Base-by-base conservation (phyloP, 64 coral and sea anemone species). In the Montipora foliosa region DNA sequence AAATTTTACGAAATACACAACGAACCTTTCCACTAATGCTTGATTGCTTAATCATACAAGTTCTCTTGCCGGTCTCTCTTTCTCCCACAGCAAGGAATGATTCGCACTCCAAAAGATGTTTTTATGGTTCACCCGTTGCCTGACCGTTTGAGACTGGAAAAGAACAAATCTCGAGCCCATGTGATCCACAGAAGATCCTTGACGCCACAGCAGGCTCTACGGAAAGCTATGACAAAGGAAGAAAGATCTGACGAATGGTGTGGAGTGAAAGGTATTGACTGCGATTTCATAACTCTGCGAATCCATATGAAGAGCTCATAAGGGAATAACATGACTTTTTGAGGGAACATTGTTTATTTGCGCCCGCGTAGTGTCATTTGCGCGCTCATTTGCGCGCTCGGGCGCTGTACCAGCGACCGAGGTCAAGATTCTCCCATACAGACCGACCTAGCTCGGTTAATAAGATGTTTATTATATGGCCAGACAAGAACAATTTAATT, bases 231-330 rank as follows among this genome's bases (percentile, higher is more conserved):
- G 14, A 67, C 58, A 52, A 49, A 59, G 4, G 76, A 91, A 25
- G 74, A 73, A 57, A 91, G 89, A 91, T 53, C 78, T 47, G 89
- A 81, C 2, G 51, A 66, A 49, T 91, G 89, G 89, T 91, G 89
- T 74, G 89, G 89, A 83, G 89, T 91, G 22, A 19, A 91, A 91
- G 89, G 89, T 91, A 82, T 20, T 16, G 68, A 67, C 12, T 14
- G 15, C 7, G 2, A 67, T 37, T 37, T 37, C 37, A 37, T 37
- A 37, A 37, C 0, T 37, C 37, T 37, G 2, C 37, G 37, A 37
- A 37, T 37, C 37, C 17, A n/a, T 68, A 1, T 57, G 64, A 68
- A n/a, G 37, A 37, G 37, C 37, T 22, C 22, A 22, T 22, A 22
- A 22, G 22, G 22, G 22, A 22, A 22, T 22, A 22, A 22, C 22